phyloP scores from a whole-genome alignment of 2,888 invertebrate species.

The Drosophila recens region DNA sequence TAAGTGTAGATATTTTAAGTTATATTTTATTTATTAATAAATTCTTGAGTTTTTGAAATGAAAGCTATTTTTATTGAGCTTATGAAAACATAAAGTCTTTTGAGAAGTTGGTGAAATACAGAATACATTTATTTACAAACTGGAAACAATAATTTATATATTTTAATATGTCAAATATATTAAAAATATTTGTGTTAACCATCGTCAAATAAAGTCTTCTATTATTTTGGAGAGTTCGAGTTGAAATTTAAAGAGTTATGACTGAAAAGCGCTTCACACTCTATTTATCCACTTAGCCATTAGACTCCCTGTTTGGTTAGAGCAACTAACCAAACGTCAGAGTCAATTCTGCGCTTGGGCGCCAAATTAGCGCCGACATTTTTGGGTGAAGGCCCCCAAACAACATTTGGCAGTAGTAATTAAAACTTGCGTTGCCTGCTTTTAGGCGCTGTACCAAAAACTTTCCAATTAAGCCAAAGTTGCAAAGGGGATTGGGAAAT shows the following conservation, averaged over 20 bases:
- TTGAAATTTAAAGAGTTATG: background rate
- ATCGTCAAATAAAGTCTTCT: background rate
- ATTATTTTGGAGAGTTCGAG: background rate
- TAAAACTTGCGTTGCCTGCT: slow-evolving; percentile 74
- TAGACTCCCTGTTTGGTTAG: slow-evolving; percentile 17
- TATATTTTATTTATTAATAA: too few species aligned
- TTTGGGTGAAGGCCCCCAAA: slow-evolving; percentile 21
- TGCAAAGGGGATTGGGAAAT: slow-evolving; percentile 9
- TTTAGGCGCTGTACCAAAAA: slow-evolving; percentile 66
- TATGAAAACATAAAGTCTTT: too few species aligned
- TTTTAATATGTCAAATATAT: too few species aligned
- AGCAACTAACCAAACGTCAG: slow-evolving; percentile 32
- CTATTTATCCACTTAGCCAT: slow-evolving; percentile 10
- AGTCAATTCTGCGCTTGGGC: slow-evolving; percentile 71
- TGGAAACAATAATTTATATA: too few species aligned
- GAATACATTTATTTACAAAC: too few species aligned
- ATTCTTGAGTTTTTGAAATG: too few species aligned
- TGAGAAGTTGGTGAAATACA: too few species aligned
- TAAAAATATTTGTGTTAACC: too few species aligned
- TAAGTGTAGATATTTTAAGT: background rate
- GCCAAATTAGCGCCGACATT: slow-evolving; percentile 69
- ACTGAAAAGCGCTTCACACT: background rate
- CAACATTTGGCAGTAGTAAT: slow-evolving; percentile 74
- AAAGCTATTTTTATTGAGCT: too few species aligned
- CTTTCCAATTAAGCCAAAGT: slow-evolving; percentile 75